Percentiles rank a stretch among this genome's conserved stretches.
Evolutionary conservation across 2,113 vertebrate genomes (phyloP).

Genomic region (Zapus hudsonius): DNA sequence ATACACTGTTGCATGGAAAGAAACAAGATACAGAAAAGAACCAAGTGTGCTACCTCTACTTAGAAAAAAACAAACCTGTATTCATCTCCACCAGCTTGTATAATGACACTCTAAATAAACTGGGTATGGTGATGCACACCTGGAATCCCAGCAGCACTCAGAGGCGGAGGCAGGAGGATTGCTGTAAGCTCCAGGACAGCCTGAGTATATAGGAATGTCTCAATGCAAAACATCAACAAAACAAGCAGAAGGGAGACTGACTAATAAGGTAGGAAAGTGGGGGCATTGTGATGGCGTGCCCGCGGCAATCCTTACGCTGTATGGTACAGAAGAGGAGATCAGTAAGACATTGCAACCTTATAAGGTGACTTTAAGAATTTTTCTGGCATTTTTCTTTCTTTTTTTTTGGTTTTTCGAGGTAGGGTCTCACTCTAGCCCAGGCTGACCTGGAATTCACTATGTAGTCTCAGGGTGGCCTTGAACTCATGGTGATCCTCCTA

Average conservation of each 20-base stretch:
- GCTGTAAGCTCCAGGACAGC: not conserved
- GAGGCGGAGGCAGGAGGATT: not conserved
- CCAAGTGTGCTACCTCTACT: not conserved
- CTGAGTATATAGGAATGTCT: not conserved
- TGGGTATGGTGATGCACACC: too few relatives aligned
- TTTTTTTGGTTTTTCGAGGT: too few relatives aligned
- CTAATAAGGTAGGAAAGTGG: too few relatives aligned
- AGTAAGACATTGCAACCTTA: not conserved
- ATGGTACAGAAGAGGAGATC: not conserved
- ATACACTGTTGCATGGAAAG: not conserved
- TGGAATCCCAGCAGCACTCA: not conserved
- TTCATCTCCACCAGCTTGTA: not conserved
- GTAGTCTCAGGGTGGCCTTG: too few relatives aligned
- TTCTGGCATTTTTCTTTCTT: not conserved
- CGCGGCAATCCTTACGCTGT: too few relatives aligned
- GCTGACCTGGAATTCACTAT: too few relatives aligned
- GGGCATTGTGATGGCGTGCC: too few relatives aligned
- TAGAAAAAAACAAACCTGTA: not conserved
- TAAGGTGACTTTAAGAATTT: not conserved
- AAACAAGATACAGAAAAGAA: conserved; percentile 26
- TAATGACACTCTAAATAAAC: not conserved
- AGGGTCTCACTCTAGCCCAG: too few relatives aligned
- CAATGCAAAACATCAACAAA: not conserved
- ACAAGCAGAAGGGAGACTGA: too few relatives aligned
- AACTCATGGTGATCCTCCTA: too few relatives aligned